These are phyloP conservation scores for Plebejus melissa DNA, from an alignment of 2,888 invertebrate genomes.

Conservation along the genomic window DNA sequence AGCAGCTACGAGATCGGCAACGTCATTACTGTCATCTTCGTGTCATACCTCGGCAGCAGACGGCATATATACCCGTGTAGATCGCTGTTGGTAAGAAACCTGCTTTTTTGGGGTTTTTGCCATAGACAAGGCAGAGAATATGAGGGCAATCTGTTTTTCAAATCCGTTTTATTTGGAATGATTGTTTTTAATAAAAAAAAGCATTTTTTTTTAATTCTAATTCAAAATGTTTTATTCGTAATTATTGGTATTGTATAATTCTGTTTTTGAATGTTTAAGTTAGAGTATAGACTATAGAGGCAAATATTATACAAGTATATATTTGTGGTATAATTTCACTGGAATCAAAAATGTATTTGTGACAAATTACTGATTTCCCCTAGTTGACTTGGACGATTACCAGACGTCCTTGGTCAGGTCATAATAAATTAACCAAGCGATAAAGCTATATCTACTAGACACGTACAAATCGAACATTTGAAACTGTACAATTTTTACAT, in stretches of 20 bases:
- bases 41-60: constrained; percentile 95
- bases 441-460: background rate
- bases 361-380: background rate
- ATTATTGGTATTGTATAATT: too few relatives aligned
- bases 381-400: background rate
- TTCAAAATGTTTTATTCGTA: too few relatives aligned
- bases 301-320: too few relatives aligned
- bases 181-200: too few relatives aligned
- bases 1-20: constrained; percentile 97
- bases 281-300: too few relatives aligned
- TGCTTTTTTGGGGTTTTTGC: too few relatives aligned
- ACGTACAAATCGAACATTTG: constrained; percentile 7
- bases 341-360: background rate
- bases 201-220: too few relatives aligned
- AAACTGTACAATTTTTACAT: background rate
- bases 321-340: background rate
- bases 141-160: too few relatives aligned
- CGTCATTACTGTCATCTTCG: constrained; percentile 96
- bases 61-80: constrained; percentile 94
- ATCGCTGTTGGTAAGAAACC: constrained; percentile 88
- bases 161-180: too few relatives aligned
- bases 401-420: constrained; percentile 14
- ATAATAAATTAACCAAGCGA: constrained; percentile 15
- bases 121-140: too few relatives aligned
- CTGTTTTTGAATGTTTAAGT: too few relatives aligned